phyloP scores from a whole-genome alignment of 2,113 vertebrate species.

The Carlito syrichta region DNA sequence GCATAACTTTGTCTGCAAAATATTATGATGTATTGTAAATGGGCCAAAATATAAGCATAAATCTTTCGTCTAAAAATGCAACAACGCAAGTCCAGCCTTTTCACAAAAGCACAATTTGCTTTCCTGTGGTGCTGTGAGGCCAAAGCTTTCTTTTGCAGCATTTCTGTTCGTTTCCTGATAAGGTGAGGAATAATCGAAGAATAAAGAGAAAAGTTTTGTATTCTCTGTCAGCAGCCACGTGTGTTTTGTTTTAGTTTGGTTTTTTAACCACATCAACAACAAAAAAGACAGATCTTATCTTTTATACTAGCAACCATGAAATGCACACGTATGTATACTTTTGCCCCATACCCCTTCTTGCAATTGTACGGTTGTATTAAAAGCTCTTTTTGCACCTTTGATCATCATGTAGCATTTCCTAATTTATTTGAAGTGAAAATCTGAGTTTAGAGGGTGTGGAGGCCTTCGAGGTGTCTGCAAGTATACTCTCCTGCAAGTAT shows the following conservation, averaged over 20 bases:
- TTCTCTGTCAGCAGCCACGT: not conserved
- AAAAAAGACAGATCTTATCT: not conserved
- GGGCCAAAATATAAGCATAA: slow-evolving; percentile 53
- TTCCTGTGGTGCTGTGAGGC: not conserved
- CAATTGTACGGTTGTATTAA: not conserved
- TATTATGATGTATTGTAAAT: slow-evolving; percentile 64
- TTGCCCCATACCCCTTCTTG: not conserved
- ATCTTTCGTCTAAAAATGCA: slow-evolving; percentile 61
- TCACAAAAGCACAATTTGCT: slow-evolving; percentile 39
- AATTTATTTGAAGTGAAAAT: not conserved
- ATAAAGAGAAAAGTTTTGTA: not conserved
- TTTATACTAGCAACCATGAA: not conserved
- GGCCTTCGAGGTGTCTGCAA: not conserved
- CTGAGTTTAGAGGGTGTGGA: not conserved
- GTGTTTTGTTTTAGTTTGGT: not conserved
- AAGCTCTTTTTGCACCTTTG: not conserved
- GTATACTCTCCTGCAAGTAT: not conserved
- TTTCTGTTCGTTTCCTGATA: slow-evolving; percentile 5
- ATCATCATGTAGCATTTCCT: not conserved
- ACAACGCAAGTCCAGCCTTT: slow-evolving; percentile 4
- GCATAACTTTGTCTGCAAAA: slow-evolving; percentile 67
- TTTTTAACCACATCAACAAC: not conserved
- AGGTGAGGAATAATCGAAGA: not conserved
- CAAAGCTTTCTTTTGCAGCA: not conserved
- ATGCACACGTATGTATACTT: not conserved